Base-by-base conservation (phyloP, 2,797 vertebrate species). In the Ptychobarbus kaznakovi region DNA sequence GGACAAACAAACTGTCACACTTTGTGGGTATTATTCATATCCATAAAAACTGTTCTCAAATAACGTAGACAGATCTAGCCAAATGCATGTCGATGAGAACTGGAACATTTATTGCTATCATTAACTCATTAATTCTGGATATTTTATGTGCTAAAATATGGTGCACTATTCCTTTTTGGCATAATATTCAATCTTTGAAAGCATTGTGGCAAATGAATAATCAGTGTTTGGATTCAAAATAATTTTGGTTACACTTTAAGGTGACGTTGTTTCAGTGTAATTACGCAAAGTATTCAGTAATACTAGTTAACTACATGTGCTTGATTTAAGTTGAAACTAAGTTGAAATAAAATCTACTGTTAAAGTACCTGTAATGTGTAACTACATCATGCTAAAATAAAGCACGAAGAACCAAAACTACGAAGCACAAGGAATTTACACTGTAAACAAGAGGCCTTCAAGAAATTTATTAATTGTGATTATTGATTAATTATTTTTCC, bases 1-100 rank as follows among this genome's bases (percentile, higher is more conserved):
- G 92, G 92, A 94, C 92, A 93, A 94, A 94, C 91, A 84, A 13
- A 87, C 91, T 93, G 92, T 92, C 90, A 92, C 93, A 89, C 87
- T 91, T 88, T 92, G 89, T 91, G 91, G 86, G 89, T 91, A 92
- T 93, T 89, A 86, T 86, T 85, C 93, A 93, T 94, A 76, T 94
- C 51, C 16, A 53, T 94, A 92, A 92, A 93, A 93, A 75, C 79
- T 84, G 83, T 83, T 70, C 84, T 92, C 90, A 88, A 91, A 92
- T 44, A 91, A 88, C 90, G 91, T 85, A 91, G 85, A 87, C 90
- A 94, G 91, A 93, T 94, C 88, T 63, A 91, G 93, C 94, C 92
- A 89, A 90, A 82, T 80, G 0, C 89, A 89, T 89, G 51, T 87
- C 77, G 91, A 90, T 85, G 86, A 92, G 85, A 92, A 35, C 89